A percentile compares a stretch with the other conserved stretches of the same genome.
phyloP scores from a whole-genome alignment of 2,888 invertebrate genomes.

The Tubulanus polymorphus region DNA sequence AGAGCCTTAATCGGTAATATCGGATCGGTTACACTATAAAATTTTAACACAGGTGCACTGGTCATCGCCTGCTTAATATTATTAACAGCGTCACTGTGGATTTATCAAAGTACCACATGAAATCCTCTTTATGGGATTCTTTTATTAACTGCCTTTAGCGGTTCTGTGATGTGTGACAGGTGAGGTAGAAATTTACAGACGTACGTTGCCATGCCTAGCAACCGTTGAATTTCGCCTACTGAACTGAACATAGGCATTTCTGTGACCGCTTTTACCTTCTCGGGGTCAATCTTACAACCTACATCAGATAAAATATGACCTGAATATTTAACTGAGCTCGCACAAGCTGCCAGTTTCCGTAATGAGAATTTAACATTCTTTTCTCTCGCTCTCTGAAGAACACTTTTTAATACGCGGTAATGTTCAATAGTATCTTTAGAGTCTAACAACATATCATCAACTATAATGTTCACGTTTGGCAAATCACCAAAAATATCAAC shows the following conservation, averaged over 20 bases:
- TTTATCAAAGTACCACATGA: conserved; percentile 10
- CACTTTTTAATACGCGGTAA: not conserved
- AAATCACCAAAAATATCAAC: not conserved
- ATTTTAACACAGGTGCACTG: conserved; percentile 11
- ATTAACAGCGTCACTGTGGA: conserved; percentile 10
- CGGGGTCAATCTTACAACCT: conserved; percentile 3
- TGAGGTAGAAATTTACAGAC: conserved; percentile 6
- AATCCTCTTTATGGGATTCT: conserved; percentile 2
- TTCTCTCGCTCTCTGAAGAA: not conserved
- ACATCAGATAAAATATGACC: conserved; percentile 5
- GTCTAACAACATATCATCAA: not conserved
- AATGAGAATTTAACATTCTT: conserved; percentile 1
- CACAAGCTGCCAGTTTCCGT: not conserved
- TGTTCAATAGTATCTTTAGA: conserved; percentile 6
- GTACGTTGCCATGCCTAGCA: conserved; percentile 16
- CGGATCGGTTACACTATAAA: conserved; percentile 9
- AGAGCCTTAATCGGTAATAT: conserved; percentile 12
- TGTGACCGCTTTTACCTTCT: conserved; percentile 7
- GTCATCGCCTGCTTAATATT: conserved; percentile 8
- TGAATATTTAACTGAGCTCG: not conserved
- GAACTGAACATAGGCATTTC: conserved; percentile 8
- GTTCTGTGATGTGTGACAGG: conserved; percentile 9
- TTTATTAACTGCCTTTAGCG: conserved; percentile 9
- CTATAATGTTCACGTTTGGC: not conserved
- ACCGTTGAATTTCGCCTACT: not conserved